These are phyloP conservation scores for Limnephilus auricula DNA, from an alignment of 2,888 invertebrate genomes.

Conservation along the genomic window DNA sequence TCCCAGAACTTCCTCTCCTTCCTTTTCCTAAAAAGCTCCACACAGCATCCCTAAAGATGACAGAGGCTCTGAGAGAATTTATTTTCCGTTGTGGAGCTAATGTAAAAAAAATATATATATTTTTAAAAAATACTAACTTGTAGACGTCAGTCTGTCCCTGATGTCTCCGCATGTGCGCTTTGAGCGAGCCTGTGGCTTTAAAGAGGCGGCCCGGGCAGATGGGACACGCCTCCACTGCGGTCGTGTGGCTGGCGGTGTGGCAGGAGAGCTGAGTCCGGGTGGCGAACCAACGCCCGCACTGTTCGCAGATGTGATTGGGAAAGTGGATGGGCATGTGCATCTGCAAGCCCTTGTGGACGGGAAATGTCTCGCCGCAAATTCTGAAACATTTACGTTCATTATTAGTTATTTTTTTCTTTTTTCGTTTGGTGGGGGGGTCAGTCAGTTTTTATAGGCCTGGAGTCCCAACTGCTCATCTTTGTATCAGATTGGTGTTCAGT, in stretches of 20 bases:
- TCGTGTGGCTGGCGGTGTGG: constrained; percentile 54
- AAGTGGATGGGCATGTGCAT: constrained; percentile 61
- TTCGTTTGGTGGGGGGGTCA: too few species aligned
- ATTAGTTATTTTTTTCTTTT: too few species aligned
- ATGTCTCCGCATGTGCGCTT: constrained; percentile 58
- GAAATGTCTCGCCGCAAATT: constrained; percentile 60
- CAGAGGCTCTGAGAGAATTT: too few species aligned
- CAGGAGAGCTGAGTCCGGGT: constrained; percentile 54
- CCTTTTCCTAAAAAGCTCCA: too few species aligned
- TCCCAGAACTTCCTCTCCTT: too few species aligned
- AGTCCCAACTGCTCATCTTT: too few species aligned
- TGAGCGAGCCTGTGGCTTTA: constrained; percentile 55
- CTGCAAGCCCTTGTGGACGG: constrained; percentile 55
- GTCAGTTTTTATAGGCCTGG: too few species aligned
- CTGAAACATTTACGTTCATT: too few species aligned
- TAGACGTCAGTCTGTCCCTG: constrained; percentile 69
- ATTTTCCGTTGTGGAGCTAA: too few species aligned
- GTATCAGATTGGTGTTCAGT: too few species aligned
- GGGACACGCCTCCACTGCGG: constrained; percentile 53
- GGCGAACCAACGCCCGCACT: constrained; percentile 57
- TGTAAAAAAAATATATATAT: too few species aligned
- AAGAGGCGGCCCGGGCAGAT: constrained; percentile 58
- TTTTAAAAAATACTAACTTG: constrained; percentile 49
- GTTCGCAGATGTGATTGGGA: constrained; percentile 62
- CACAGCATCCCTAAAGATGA: too few species aligned